Evolutionary conservation across 2,113 vertebrate species (phyloP).

Genomic region (Gymnocephalus cernua): DNA sequence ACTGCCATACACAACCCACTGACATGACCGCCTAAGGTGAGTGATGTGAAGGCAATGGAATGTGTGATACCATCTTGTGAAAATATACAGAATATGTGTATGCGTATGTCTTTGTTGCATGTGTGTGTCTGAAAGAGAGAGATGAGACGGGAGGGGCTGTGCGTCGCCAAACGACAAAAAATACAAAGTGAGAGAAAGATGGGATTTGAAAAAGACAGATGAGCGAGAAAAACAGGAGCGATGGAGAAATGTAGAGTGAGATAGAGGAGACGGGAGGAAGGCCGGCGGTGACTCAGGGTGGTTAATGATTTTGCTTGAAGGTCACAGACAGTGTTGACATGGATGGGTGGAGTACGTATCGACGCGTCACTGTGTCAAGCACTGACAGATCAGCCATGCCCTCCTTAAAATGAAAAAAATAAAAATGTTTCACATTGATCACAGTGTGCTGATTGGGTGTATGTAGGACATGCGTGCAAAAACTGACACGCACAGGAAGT

Average conservation of each 20-base stretch:
- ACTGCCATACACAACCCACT: background rate
- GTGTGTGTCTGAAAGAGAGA: background rate
- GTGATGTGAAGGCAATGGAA: slow-evolving; percentile 34
- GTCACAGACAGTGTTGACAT: slow-evolving; percentile 73
- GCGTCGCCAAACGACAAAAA: slow-evolving; percentile 20
- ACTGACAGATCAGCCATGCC: slow-evolving; percentile 63
- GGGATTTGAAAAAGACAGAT: slow-evolving; percentile 37
- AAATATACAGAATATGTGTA: slow-evolving; percentile 2
- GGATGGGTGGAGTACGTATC: slow-evolving; percentile 62
- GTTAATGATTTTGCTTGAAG: slow-evolving; percentile 76
- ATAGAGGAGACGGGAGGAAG: slow-evolving; percentile 37
- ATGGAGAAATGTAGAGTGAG: slow-evolving; percentile 34
- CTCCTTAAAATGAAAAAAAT: slow-evolving; percentile 53
- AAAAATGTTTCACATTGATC: slow-evolving; percentile 65
- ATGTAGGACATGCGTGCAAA: slow-evolving; percentile 34
- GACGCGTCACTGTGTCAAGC: slow-evolving; percentile 60
- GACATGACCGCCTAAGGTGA: slow-evolving; percentile 53
- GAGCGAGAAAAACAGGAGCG: slow-evolving; percentile 10
- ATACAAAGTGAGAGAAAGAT: slow-evolving; percentile 29
- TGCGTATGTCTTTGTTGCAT: background rate
- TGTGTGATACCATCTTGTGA: slow-evolving; percentile 35
- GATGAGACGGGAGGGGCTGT: background rate
- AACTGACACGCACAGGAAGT: slow-evolving; percentile 37
- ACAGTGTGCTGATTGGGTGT: slow-evolving; percentile 29
- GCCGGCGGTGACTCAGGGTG: slow-evolving; percentile 49